Percentiles rank a stretch among this genome's conserved stretches.
These are phyloP conservation scores for Fistularia commersonii DNA, from an alignment of 2,797 vertebrate species.

Conservation along the genomic window DNA sequence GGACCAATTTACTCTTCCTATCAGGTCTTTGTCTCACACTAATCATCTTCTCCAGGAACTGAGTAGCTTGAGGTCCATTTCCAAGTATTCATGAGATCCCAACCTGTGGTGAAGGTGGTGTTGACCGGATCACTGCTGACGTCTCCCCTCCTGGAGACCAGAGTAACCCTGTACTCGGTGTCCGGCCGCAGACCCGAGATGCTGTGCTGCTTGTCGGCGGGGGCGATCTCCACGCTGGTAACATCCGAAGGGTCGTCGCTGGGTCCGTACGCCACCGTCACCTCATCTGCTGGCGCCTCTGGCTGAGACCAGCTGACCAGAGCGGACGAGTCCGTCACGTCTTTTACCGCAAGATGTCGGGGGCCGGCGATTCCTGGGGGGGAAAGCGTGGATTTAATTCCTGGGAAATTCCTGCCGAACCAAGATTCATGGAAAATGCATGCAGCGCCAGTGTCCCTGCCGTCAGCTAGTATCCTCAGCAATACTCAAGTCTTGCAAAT, in stretches of 20 bases:
- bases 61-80: background rate
- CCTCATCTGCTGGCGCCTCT: constrained; percentile 75
- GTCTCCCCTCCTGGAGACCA: constrained; percentile 77
- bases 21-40: too few species aligned
- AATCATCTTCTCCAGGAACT: too few species aligned
- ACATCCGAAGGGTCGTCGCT: constrained; percentile 69
- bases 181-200: constrained; percentile 82
- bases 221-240: constrained; percentile 75
- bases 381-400: background rate
- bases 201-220: constrained; percentile 83
- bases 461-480: too few species aligned
- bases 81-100: background rate
- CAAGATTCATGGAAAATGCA: too few species aligned
- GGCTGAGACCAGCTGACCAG: constrained; percentile 88
- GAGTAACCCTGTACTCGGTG: constrained; percentile 84
- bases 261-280: constrained; percentile 78
- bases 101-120: constrained; percentile 87
- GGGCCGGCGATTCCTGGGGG: constrained; percentile 84
- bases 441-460: too few species aligned
- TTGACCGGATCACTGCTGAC: constrained; percentile 77
- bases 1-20: too few species aligned
- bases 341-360: constrained; percentile 81
- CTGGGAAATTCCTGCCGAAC: background rate
- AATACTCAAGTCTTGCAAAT: too few species aligned
- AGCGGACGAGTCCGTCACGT: constrained; percentile 86